A percentile compares a stretch with the other conserved stretches of the same genome.
phyloP scores from a whole-genome alignment of 1,140 invertebrate genomes.

The Neomicropteryx cornuta region DNA sequence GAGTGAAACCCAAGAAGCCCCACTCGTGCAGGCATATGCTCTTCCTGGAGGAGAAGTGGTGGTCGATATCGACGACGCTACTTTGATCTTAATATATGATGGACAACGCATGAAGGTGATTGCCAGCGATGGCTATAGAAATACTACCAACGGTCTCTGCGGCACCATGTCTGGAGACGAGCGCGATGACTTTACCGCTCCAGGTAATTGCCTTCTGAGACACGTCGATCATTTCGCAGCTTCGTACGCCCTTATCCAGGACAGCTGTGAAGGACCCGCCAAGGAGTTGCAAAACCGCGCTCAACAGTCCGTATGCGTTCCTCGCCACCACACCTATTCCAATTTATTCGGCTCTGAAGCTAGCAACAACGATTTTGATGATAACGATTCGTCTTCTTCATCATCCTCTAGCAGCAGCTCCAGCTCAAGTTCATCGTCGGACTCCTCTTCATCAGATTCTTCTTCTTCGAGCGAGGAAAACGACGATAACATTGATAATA shows the following conservation, averaged over 20 bases:
- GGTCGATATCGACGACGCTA: constrained; percentile 34
- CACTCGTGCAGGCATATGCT: constrained; percentile 38
- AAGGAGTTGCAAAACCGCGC: constrained; percentile 25
- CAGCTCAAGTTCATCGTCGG: neutral
- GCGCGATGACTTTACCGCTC: constrained; percentile 44
- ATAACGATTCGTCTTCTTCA: constrained; percentile 8
- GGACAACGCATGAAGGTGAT: constrained; percentile 38
- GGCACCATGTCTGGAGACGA: constrained; percentile 46
- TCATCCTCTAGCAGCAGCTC: constrained; percentile 17
- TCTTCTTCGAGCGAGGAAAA: constrained; percentile 5
- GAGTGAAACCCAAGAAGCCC: constrained; percentile 10
- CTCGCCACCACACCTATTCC: constrained; percentile 20
- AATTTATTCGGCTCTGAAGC: constrained; percentile 32
- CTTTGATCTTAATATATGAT: constrained; percentile 41
- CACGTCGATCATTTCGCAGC: constrained; percentile 41
- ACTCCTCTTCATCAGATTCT: constrained; percentile 3
- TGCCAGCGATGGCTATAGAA: constrained; percentile 31
- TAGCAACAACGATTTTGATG: constrained; percentile 10
- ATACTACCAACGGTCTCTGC: constrained; percentile 48
- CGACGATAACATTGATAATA: constrained; percentile 5
- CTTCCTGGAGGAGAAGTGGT: constrained; percentile 35
- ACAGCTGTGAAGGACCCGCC: constrained; percentile 24
- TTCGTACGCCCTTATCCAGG: constrained; percentile 40
- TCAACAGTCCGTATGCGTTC: constrained; percentile 28
- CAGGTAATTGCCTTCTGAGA: constrained; percentile 24